A percentile compares a stretch with the other conserved stretches of the same genome.
Conservation (phyloP, 2,113 vertebrate genomes). For the Mobula hypostoma region DNA sequence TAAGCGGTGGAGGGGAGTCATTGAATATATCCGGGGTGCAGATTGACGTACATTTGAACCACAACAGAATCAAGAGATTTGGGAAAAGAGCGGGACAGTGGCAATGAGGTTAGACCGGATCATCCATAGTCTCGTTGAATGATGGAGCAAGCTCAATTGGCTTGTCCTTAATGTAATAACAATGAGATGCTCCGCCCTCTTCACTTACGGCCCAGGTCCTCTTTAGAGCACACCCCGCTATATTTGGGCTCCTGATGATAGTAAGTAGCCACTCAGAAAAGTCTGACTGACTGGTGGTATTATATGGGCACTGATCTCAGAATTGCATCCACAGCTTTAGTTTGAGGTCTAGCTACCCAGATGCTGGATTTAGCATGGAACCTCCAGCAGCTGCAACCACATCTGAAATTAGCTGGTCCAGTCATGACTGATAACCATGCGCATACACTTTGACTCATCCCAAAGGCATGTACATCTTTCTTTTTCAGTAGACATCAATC, state of each 20-base stretch:
- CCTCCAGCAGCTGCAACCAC: neutral
- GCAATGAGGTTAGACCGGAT: too few species aligned
- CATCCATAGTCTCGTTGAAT: too few species aligned
- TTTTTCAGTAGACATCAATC: neutral
- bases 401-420: neutral
- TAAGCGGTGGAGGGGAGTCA: too few species aligned
- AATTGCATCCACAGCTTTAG: neutral
- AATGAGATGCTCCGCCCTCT: neutral
- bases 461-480: neutral
- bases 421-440: neutral
- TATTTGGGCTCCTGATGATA: too few species aligned
- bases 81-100: too few species aligned
- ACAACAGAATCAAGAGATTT: too few species aligned
- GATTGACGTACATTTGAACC: too few species aligned
- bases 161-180: too few species aligned
- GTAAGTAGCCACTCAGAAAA: too few species aligned
- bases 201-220: neutral
- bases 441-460: neutral
- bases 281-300: neutral
- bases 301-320: neutral
- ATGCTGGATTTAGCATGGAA: neutral
- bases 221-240: neutral
- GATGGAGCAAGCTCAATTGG: too few species aligned
- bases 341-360: neutral
- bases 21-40: too few species aligned